Conservation (phyloP, 2,888 invertebrate species). For the Chrysina gloriosa region DNA sequence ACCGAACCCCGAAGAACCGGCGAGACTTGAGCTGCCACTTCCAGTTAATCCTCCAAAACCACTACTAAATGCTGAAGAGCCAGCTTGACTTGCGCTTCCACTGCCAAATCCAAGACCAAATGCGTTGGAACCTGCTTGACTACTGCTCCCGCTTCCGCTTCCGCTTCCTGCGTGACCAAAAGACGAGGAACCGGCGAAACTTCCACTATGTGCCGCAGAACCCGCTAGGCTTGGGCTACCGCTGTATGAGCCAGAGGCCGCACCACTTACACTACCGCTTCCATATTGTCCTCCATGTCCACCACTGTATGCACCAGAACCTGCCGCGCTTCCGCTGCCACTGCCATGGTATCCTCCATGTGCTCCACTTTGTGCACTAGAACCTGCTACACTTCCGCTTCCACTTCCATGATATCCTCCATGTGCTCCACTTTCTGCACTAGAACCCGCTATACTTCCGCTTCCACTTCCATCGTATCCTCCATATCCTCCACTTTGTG, state of each 20-base stretch:
- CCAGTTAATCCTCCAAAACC: not conserved
- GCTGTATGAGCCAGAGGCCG: not conserved
- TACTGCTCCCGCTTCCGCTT: not conserved
- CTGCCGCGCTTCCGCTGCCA: conserved; percentile 1
- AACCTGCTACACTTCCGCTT: not conserved
- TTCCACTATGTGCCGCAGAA: not conserved
- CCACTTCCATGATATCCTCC: conserved; percentile 15
- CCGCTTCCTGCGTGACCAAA: not conserved
- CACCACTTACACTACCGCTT: conserved; percentile 9
- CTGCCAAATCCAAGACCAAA: not conserved
- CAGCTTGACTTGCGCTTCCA: not conserved
- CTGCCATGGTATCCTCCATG: conserved; percentile 14
- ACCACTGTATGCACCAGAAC: not conserved
- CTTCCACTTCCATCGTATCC: conserved; percentile 13
- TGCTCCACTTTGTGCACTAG: not conserved
- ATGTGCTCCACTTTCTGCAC: not conserved
- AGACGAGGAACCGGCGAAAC: not conserved
- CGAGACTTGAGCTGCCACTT: conserved; percentile 2
- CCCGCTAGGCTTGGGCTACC: not conserved
- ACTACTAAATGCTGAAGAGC: not conserved
- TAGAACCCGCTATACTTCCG: not conserved
- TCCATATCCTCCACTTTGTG: not conserved
- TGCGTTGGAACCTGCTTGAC: not conserved
- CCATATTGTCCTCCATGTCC: not conserved
- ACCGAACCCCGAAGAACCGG: not conserved